Percentiles rank a stretch among this genome's conserved stretches.
Evolutionary conservation across 2,888 invertebrate species (phyloP).

Genomic region (Glyphotaelius pellucidus): DNA sequence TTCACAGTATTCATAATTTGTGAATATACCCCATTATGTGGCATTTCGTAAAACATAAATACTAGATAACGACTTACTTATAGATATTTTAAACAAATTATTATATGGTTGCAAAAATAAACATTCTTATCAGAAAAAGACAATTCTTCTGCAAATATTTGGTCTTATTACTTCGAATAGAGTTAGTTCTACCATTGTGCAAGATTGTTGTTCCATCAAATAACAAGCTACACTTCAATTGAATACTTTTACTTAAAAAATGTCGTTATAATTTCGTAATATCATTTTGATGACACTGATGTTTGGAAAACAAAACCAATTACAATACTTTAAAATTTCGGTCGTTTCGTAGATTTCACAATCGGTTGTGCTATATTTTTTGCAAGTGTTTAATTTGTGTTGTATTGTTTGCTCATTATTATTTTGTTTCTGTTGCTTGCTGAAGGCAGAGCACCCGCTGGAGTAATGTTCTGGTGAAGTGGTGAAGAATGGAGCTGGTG

Average conservation of each 20-base stretch:
- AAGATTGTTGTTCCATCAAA: not conserved
- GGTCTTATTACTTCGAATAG: not conserved
- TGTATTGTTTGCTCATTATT: not conserved
- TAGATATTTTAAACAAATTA: not conserved
- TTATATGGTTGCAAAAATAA: not conserved
- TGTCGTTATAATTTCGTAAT: not conserved
- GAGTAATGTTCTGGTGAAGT: not conserved
- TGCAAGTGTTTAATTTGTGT: not conserved
- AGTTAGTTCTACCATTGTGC: not conserved
- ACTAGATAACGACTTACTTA: no score
- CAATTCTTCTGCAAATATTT: not conserved
- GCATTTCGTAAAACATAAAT: no score
- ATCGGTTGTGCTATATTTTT: not conserved
- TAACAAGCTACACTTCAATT: not conserved
- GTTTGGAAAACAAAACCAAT: not conserved
- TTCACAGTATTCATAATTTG: no score
- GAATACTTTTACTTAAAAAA: not conserved
- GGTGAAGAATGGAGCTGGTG: conserved; percentile 54
- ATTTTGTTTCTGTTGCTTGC: conserved; percentile 6
- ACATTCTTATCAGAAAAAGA: not conserved
- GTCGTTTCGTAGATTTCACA: not conserved
- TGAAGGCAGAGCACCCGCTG: not conserved
- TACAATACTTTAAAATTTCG: not conserved
- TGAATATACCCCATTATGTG: no score
- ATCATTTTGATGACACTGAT: not conserved